A percentile compares a stretch with the other conserved stretches of the same genome.
These are phyloP conservation scores for Amia ocellicauda DNA, from an alignment of 2,113 vertebrate genomes.

Conservation along the genomic window DNA sequence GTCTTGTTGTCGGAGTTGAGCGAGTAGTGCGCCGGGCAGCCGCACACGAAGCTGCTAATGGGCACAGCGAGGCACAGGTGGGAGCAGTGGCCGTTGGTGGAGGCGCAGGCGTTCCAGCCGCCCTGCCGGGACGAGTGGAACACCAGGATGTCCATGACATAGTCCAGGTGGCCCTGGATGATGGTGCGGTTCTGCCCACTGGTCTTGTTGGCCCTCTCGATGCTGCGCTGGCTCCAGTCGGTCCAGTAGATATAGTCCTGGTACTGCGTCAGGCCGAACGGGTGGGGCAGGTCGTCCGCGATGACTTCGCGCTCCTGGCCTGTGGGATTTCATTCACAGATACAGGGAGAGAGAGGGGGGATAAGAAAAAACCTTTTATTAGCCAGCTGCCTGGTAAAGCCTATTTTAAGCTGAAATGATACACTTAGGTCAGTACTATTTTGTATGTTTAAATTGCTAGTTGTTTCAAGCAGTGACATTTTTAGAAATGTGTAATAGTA, in stretches of 20 bases:
- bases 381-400: neutral
- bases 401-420: constrained; percentile 15
- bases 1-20: constrained; percentile 94
- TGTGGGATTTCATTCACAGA: constrained; percentile 33
- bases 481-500: constrained; percentile 21
- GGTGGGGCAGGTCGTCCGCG: constrained; percentile 92
- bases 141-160: constrained; percentile 97
- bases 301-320: constrained; percentile 91
- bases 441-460: constrained; percentile 27
- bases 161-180: constrained; percentile 94
- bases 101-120: constrained; percentile 92
- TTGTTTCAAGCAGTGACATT: constrained; percentile 15
- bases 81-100: constrained; percentile 92
- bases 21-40: constrained; percentile 93
- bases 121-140: constrained; percentile 94
- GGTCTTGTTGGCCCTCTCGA: constrained; percentile 94
- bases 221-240: constrained; percentile 96
- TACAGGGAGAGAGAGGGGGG: neutral
- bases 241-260: constrained; percentile 99
- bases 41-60: constrained; percentile 81
- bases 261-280: constrained; percentile 93
- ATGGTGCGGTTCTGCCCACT: constrained; percentile 93
- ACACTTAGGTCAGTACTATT: constrained; percentile 19
- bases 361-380: neutral
- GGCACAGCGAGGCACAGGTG: constrained; percentile 93